Evolutionary conservation across 2,113 vertebrate species (phyloP).

Genomic region (Solenodon paradoxus): DNA sequence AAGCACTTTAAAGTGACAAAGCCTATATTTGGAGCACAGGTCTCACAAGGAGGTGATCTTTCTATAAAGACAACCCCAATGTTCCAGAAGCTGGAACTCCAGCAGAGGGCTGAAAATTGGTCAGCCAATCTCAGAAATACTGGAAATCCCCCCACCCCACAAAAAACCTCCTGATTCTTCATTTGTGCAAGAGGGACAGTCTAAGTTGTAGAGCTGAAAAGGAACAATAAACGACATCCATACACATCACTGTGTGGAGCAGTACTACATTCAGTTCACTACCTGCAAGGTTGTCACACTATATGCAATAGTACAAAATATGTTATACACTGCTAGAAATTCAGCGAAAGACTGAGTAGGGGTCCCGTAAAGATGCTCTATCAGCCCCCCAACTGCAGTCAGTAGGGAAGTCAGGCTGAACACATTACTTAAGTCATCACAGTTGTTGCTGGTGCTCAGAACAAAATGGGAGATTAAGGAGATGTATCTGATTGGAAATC

Average conservation of each 20-base stretch:
- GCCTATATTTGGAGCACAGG: background rate
- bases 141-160: background rate
- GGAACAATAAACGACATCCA: conserved; percentile 44
- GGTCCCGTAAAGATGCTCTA: background rate
- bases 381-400: background rate
- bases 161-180: background rate
- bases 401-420: background rate
- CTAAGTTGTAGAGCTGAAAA: conserved; percentile 20
- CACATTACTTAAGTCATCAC: too few relatives aligned
- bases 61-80: background rate
- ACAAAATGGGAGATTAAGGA: background rate
- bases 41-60: background rate
- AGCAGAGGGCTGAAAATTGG: background rate
- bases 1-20: conserved; percentile 38
- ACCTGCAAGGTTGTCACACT: conserved; percentile 19
- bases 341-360: background rate
- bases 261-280: conserved; percentile 47
- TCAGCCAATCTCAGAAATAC: background rate
- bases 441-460: background rate
- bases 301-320: conserved; percentile 28
- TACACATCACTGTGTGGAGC: background rate
- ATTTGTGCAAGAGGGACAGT: conserved; percentile 12
- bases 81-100: background rate
- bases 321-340: conserved; percentile 19
- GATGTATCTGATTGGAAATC: background rate